Base-by-base conservation (phyloP, 2,113 vertebrate species). In the Lethenteron camtschaticum region DNA sequence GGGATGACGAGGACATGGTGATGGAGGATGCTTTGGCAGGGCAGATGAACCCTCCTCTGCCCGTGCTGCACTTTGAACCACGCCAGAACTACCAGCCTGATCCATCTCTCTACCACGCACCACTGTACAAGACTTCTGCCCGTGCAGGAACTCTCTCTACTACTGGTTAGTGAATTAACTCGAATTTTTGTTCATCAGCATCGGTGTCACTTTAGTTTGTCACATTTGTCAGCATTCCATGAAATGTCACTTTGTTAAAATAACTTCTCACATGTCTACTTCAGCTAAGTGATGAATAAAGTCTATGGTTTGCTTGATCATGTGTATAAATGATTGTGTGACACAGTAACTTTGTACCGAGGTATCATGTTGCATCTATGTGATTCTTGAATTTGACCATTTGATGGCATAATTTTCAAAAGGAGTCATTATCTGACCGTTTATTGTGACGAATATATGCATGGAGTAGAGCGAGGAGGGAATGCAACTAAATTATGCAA, bases 91-190 rank as follows among this genome's bases (percentile, higher is more conserved):
- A 83, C 9, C 75, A 78, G 11, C 77, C 82, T 2, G 66, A 71
- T 55, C 73, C 75, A 0, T 72, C 69, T 0, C 74, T 84, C 11
- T 84, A 85, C 73, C 81, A 83, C 1, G 81, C 82, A 9, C 82
- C 82, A 1, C 78, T 87, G 12, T 85, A 82, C 75, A 87, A 88
- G 79, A 86, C 85, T 59, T 82, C 81, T 2, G 81, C 78, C 71
- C 79, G 85, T 20, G 83, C 83, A 7, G 84, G 83, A 20, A 85
- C 80, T 1, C 78, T 86, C 1, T 84, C 84, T 59, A 85, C 83
- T 60, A 87, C 84, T 71, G 82, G 85, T 84, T 75, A 11, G 41
- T 41, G 41, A 41, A 41, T 41, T 41, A 41, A 41, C 41, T 41
- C 41, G 6, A 41, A 41, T 41, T 6, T 41, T 41, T 41, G 24